Conservation (phyloP, 2,888 invertebrate species). For the Caenorhabditis afra region DNA sequence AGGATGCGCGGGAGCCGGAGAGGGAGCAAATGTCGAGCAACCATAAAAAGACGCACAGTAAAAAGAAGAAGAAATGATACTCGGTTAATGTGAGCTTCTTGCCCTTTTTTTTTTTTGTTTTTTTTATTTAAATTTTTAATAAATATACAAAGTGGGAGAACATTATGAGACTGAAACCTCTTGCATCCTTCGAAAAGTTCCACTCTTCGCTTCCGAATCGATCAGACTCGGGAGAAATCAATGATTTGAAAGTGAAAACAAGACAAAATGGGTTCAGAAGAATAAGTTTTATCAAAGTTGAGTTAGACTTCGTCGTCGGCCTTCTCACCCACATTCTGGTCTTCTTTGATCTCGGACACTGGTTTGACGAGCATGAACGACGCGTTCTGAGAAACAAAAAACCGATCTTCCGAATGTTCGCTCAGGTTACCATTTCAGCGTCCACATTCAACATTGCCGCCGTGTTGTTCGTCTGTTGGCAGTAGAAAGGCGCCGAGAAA, state of each 20-base stretch:
- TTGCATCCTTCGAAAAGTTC: too few species aligned
- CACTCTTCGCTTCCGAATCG: too few species aligned
- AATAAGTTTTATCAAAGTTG: too few species aligned
- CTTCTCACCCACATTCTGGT: conserved; percentile 50
- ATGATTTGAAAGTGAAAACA: too few species aligned
- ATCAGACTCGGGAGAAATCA: too few species aligned
- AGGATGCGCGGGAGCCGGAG: conserved; percentile 3
- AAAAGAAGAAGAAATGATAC: background rate
- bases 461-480: conserved; percentile 84
- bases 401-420: background rate
- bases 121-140: background rate
- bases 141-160: background rate
- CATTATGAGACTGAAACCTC: too few species aligned
- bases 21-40: conserved; percentile 2
- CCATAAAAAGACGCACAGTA: background rate
- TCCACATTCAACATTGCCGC: conserved; percentile 64
- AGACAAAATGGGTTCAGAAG: too few species aligned
- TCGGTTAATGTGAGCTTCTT: too few species aligned
- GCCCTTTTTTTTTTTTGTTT: too few species aligned
- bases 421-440: conserved; percentile 56
- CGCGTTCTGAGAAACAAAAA: conserved; percentile 27
- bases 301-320: conserved; percentile 18
- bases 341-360: conserved; percentile 32
- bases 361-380: conserved; percentile 57
- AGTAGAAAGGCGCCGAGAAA: conserved; percentile 87